Evolutionary conservation across 1,140 invertebrate species (phyloP).

Genomic region (Ctenoplectra terminalis): DNA sequence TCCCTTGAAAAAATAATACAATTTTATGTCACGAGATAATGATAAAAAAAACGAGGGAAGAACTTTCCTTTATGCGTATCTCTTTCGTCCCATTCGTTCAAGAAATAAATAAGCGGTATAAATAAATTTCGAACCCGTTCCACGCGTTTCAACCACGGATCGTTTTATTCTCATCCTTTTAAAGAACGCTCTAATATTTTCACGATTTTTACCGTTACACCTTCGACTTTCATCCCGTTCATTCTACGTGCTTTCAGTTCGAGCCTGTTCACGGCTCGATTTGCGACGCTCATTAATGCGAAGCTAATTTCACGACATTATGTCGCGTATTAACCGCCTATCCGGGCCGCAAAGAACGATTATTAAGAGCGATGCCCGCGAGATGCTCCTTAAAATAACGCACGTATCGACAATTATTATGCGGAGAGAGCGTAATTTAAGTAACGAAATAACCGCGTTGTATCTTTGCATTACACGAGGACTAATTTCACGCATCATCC

Average conservation of each 20-base stretch:
- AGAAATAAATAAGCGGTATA: no score
- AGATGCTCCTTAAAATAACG: conserved; percentile 43
- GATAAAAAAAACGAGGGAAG: no score
- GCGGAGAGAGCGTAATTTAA: conserved; percentile 51
- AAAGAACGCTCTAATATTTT: not conserved
- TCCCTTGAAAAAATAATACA: no score
- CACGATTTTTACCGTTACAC: conserved; percentile 2
- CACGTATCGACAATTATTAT: conserved; percentile 46
- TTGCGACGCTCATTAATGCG: conserved; percentile 51
- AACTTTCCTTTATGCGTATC: no score
- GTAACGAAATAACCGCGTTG: conserved; percentile 51
- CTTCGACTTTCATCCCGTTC: not conserved
- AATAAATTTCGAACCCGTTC: no score
- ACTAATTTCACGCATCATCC: conserved; percentile 44
- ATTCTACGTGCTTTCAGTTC: not conserved
- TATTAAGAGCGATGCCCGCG: conserved; percentile 30
- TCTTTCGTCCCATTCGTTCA: no score
- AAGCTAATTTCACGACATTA: conserved; percentile 61
- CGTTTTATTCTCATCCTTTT: no score
- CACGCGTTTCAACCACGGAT: no score
- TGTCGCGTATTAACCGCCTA: conserved; percentile 51
- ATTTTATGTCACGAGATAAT: no score
- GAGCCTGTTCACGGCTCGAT: conserved; percentile 23
- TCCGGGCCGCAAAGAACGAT: conserved; percentile 28
- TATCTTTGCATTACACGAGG: conserved; percentile 41